Evolutionary conservation across 2,113 vertebrate species (phyloP), one percentile per base, ranked within the genome.

Genomic region (Psophia crepitans): DNA sequence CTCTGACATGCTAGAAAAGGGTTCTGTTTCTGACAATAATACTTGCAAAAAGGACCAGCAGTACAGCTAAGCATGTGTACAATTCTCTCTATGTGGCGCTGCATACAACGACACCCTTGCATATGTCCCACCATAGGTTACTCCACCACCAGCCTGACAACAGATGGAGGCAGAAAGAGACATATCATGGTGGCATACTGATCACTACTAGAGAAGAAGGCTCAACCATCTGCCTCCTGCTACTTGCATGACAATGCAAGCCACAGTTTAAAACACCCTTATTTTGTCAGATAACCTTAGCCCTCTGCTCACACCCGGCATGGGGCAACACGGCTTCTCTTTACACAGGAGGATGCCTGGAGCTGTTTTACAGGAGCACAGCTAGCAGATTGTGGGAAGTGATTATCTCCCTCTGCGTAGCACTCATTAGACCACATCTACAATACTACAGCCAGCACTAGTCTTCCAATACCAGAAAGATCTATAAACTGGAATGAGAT

Each of bases 111-210:
- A 65, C 46, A 79, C 23, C 61, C 78, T 41, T 80, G 91, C 84
- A 57, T 79, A 80, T 89, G 81, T 80, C 87, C 94, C 91, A 95
- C 14, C 66, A 80, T 26, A 94, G 93, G 90, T 91, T 86, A 91
- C 78, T 90, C 74, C 63, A 60, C 44, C 74, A 91, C 26, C 87
- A 95, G 91, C 37, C 84, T 91, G 65, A 49, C 66, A 86, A 89
- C 91, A 96, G 93, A 74, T 94, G 92, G 84, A 94, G 75, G 66
- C 82, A 95, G 93, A 73, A 84, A 87, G 76, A 96, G 78, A 79
- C 78, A 85, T 26, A 80, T 41, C 70, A 81, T 0, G 2, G 54
- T 66, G 93, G 63, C 93, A 91, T 22, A 80, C 71, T 90, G 87
- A 95, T 65, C 66, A 39, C 84, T 95, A 33, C 53, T 39, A 83